These are phyloP conservation scores for Willowsia nigromaculata DNA, from an alignment of 2,888 invertebrate species.

Conservation along the genomic window DNA sequence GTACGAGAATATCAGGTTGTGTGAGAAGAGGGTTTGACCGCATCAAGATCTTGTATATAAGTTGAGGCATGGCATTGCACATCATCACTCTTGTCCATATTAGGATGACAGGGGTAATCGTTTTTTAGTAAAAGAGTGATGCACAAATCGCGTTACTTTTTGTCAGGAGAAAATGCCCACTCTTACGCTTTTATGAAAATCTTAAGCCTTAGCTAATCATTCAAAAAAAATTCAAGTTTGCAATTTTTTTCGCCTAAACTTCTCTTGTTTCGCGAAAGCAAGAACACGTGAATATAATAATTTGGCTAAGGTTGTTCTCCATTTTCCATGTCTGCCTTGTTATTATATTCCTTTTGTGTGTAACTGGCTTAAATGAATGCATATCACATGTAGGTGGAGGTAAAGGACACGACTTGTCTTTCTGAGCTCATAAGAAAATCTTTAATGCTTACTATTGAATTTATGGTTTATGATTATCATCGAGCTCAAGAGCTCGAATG, in stretches of 20 bases:
- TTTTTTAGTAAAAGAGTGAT: slow-evolving; percentile 46
- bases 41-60: slow-evolving; percentile 16
- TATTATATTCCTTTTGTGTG: slow-evolving; percentile 41
- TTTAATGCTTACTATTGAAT: slow-evolving; percentile 39
- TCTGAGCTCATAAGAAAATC: neutral
- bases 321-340: neutral
- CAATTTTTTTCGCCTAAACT: slow-evolving; percentile 42
- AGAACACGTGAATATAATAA: neutral
- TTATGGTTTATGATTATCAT: slow-evolving; percentile 52
- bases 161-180: slow-evolving; percentile 14
- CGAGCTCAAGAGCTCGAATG: neutral
- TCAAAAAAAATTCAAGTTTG: slow-evolving; percentile 18
- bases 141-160: slow-evolving; percentile 16
- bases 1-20: neutral
- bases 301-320: neutral
- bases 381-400: slow-evolving; percentile 56
- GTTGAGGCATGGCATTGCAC: slow-evolving; percentile 25
- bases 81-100: slow-evolving; percentile 49
- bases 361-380: neutral
- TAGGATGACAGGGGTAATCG: slow-evolving; percentile 54
- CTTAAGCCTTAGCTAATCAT: neutral
- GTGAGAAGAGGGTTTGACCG: slow-evolving; percentile 46
- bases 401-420: slow-evolving; percentile 62
- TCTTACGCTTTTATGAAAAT: slow-evolving; percentile 2
- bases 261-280: neutral